A percentile compares a stretch with the other conserved stretches of the same genome.
These are phyloP conservation scores for Apoderus coryli DNA, from an alignment of 2,888 invertebrate genomes.

Conservation along the genomic window DNA sequence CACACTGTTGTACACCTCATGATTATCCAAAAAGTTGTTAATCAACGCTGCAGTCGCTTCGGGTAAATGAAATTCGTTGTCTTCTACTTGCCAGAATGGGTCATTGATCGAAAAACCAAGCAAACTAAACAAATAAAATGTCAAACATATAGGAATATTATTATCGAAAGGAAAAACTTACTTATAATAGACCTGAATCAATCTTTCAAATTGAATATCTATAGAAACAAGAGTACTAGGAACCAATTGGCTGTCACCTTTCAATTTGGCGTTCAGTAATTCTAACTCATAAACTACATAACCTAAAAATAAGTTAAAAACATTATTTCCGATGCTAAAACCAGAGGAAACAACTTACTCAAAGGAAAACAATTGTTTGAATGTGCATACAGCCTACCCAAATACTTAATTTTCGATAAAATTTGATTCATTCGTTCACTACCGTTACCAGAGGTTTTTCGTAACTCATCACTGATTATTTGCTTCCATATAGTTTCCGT, in stretches of 20 bases:
- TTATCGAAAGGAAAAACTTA: conserved; percentile 33
- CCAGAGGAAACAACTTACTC: conserved; percentile 41
- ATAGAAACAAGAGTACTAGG: conserved; percentile 61
- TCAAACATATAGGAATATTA: conserved; percentile 4
- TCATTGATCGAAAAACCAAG: conserved; percentile 57
- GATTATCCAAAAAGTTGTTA: conserved; percentile 48
- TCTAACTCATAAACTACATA: conserved; percentile 70
- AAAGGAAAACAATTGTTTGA: conserved; percentile 81
- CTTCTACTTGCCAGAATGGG: conserved; percentile 71
- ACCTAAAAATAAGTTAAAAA: conserved; percentile 35
- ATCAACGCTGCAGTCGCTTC: conserved; percentile 61
- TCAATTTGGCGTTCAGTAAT: conserved; percentile 58
- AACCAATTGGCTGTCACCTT: conserved; percentile 58
- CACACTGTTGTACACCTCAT: conserved; percentile 39
- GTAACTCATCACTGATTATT: conserved; percentile 49
- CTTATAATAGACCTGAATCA: conserved; percentile 74
- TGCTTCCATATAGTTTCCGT: conserved; percentile 88
- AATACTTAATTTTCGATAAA: conserved; percentile 58
- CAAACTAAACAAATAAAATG: conserved; percentile 36
- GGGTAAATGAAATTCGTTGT: conserved; percentile 74
- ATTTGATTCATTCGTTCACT: conserved; percentile 51
- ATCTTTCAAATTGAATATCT: conserved; percentile 59
- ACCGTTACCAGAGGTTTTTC: conserved; percentile 30
- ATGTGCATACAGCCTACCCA: conserved; percentile 64
- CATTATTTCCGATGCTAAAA: conserved; percentile 5